Evolutionary conservation across 2,888 invertebrate species (phyloP).

Genomic region (Spodoptera picta): DNA sequence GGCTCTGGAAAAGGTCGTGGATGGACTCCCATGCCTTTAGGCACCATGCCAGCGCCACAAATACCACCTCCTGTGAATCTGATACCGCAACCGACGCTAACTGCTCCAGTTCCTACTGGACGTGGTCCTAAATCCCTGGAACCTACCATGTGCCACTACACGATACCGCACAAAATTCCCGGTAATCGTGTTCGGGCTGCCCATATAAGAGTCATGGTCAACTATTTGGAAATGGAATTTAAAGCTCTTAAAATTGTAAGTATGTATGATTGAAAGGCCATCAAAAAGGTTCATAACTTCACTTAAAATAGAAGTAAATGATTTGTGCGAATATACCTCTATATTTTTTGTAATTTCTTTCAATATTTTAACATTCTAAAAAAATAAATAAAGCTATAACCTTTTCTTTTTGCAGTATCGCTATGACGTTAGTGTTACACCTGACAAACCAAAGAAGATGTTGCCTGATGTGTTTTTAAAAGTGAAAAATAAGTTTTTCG

Average conservation of each 20-base stretch:
- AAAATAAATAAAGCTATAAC: neutral
- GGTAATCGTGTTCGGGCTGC: conserved; percentile 60
- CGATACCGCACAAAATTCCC: conserved; percentile 79
- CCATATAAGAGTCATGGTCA: conserved; percentile 85
- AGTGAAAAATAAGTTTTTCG: conserved; percentile 73
- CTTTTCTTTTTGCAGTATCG: conserved; percentile 88
- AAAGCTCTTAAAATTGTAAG: conserved; percentile 81
- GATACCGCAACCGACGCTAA: neutral
- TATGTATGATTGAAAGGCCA: conserved; percentile 17
- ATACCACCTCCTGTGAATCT: neutral
- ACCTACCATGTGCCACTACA: conserved; percentile 58
- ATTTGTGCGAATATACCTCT: too few relatives aligned
- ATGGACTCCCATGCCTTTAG: neutral
- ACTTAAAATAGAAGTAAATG: too few relatives aligned
- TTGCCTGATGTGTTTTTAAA: conserved; percentile 83
- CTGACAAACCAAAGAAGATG: conserved; percentile 91
- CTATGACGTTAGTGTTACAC: conserved; percentile 93
- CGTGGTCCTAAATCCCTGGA: conserved; percentile 24
- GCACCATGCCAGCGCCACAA: neutral
- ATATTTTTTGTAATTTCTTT: too few relatives aligned
- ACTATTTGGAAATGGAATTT: conserved; percentile 90
- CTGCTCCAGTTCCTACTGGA: neutral
- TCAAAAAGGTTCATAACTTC: too few relatives aligned
- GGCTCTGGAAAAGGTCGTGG: conserved; percentile 26
- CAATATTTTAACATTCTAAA: too few relatives aligned